A percentile compares a stretch with the other conserved stretches of the same genome.
phyloP scores from a whole-genome alignment of 2,797 vertebrate species.

The Phrynocephalus guinanensis region DNA sequence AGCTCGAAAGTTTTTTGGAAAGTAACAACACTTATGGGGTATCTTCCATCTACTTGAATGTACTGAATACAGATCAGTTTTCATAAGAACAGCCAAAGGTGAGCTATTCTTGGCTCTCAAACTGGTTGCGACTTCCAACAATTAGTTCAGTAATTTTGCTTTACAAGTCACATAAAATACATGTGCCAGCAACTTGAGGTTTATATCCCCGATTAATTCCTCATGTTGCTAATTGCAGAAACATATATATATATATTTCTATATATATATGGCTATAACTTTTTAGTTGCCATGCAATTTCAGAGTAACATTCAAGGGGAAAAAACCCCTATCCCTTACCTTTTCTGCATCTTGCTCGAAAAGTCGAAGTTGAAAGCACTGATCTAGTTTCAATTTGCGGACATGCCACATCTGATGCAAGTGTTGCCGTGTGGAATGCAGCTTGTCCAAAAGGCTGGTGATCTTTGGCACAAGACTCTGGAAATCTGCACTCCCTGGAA shows the following conservation, averaged over 20 bases:
- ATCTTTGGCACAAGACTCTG: constrained; percentile 98
- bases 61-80: constrained; percentile 46
- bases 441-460: constrained; percentile 96
- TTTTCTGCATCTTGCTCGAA: constrained; percentile 99
- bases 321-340: constrained; percentile 75
- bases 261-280: constrained; percentile 19
- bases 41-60: constrained; percentile 37
- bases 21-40: not conserved
- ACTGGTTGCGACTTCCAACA: constrained; percentile 35
- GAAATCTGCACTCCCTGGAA: constrained; percentile 97
- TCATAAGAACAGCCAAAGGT: constrained; percentile 48
- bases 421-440: constrained; percentile 95
- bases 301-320: constrained; percentile 9
- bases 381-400: constrained; percentile 95
- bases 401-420: constrained; percentile 99
- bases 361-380: constrained; percentile 97
- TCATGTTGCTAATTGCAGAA: constrained; percentile 19
- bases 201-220: constrained; percentile 44
- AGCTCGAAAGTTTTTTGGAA: constrained; percentile 43
- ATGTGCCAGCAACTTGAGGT: constrained; percentile 38
- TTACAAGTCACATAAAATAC: constrained; percentile 18
- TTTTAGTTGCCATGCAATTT: not conserved
- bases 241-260: constrained; percentile 30
- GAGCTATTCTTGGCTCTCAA: constrained; percentile 41
- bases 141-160: constrained; percentile 40